Percentiles rank a stretch among this genome's conserved stretches.
Evolutionary conservation across 2,888 invertebrate species (phyloP).

Genomic region (Pachymerium ferrugineum): DNA sequence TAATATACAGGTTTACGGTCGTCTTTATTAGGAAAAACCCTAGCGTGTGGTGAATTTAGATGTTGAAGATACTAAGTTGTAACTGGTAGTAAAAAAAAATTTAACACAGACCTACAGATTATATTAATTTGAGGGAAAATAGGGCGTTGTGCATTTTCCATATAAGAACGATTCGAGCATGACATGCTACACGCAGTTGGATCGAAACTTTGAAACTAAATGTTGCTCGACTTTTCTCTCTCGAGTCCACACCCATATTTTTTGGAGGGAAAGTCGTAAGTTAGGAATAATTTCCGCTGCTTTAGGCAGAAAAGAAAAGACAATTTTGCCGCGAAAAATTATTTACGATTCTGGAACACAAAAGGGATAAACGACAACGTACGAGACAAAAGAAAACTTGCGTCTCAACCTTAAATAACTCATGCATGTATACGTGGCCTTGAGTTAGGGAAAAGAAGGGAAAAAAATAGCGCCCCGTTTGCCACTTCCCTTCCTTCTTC

Average conservation of each 20-base stretch:
- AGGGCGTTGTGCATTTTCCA: too few species aligned
- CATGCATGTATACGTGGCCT: constrained; percentile 17
- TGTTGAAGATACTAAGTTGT: too few species aligned
- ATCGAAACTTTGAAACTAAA: not conserved
- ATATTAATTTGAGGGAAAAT: too few species aligned
- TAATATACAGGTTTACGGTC: too few species aligned
- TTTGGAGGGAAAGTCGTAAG: constrained; percentile 4
- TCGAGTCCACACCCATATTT: not conserved
- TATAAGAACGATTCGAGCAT: too few species aligned
- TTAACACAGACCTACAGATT: too few species aligned
- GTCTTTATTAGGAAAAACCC: too few species aligned
- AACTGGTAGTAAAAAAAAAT: too few species aligned
- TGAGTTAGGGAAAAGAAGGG: constrained; percentile 7
- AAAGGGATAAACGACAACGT: not conserved
- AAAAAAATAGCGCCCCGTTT: not conserved
- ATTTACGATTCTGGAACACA: not conserved
- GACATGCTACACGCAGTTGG: not conserved
- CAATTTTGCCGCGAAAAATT: not conserved
- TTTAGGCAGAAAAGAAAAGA: constrained; percentile 7
- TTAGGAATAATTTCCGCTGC: not conserved
- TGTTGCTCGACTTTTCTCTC: not conserved
- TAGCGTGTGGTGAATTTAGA: too few species aligned
- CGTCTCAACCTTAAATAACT: constrained; percentile 29
- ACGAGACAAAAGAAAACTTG: constrained; percentile 28
- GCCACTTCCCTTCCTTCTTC: not conserved